Conservation (phyloP, 1,140 invertebrate species). For the Leptopilina boulardi region DNA sequence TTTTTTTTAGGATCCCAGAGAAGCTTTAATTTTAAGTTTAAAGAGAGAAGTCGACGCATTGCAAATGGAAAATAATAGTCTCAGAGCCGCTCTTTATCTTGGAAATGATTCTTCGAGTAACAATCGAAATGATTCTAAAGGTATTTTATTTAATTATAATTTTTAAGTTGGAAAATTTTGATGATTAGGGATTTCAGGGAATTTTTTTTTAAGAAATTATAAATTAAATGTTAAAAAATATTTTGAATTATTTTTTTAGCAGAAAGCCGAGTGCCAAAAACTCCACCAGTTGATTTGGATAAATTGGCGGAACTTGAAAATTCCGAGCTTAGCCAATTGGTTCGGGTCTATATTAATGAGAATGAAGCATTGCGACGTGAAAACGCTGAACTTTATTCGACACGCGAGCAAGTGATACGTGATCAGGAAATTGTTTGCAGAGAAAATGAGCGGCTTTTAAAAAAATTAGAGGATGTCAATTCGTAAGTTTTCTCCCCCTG, state of each 20-base stretch:
- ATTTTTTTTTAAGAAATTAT: background rate
- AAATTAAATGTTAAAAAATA: background rate
- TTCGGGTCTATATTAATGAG: slow-evolving; percentile 88
- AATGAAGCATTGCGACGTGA: slow-evolving; percentile 91
- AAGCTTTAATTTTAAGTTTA: slow-evolving; percentile 91
- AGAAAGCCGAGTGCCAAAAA: slow-evolving; percentile 63
- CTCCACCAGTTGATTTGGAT: slow-evolving; percentile 82
- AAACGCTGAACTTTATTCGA: slow-evolving; percentile 89
- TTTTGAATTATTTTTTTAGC: slow-evolving; percentile 22
- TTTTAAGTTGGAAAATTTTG: no score
- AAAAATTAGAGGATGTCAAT: slow-evolving; percentile 91
- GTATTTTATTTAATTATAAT: slow-evolving; percentile 47
- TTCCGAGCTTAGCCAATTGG: slow-evolving; percentile 83
- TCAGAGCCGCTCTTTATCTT: slow-evolving; percentile 84
- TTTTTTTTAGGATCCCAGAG: slow-evolving; percentile 87
- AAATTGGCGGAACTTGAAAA: slow-evolving; percentile 84
- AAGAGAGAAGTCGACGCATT: slow-evolving; percentile 92
- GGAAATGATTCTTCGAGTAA: slow-evolving; percentile 51
- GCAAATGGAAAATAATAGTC: slow-evolving; percentile 93
- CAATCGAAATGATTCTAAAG: slow-evolving; percentile 56
- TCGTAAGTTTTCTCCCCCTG: slow-evolving; percentile 79
- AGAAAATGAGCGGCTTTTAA: slow-evolving; percentile 92
- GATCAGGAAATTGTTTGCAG: slow-evolving; percentile 93
- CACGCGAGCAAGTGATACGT: slow-evolving; percentile 86
- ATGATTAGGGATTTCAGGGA: background rate